A percentile compares a stretch with the other conserved stretches of the same genome.
phyloP scores from a whole-genome alignment of 2,113 vertebrate species.

The Cephalopholis sonnerati region DNA sequence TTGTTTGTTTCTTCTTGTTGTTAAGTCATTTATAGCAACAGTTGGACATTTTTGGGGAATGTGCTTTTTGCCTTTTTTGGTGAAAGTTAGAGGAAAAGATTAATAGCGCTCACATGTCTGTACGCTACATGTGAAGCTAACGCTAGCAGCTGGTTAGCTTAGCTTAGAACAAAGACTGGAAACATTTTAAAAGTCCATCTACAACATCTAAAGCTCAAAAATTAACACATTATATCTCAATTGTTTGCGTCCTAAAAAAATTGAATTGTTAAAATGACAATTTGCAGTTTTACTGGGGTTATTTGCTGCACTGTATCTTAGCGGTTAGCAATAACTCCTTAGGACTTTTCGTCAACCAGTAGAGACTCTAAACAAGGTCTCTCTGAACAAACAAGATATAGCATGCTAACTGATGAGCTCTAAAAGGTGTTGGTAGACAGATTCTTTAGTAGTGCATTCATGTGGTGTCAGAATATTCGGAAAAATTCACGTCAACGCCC shows the following conservation, averaged over 20 bases:
- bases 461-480: too few species aligned
- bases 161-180: not conserved
- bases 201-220: not conserved
- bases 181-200: not conserved
- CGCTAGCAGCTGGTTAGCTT: not conserved
- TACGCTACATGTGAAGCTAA: not conserved
- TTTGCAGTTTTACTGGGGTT: not conserved
- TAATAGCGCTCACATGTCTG: not conserved
- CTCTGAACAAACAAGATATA: not conserved
- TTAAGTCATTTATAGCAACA: constrained; percentile 5
- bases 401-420: not conserved
- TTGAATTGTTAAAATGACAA: not conserved
- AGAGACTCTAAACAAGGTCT: not conserved
- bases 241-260: not conserved
- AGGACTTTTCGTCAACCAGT: not conserved
- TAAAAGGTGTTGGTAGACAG: not conserved
- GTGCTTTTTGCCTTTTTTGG: not conserved
- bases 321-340: not conserved
- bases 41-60: not conserved
- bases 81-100: not conserved
- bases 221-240: not conserved
- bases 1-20: constrained; percentile 11
- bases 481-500: too few species aligned
- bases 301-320: not conserved
- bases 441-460: not conserved